Base-by-base conservation (phyloP, 2,888 invertebrate genomes). In the Cryptocheilus praepositus region DNA sequence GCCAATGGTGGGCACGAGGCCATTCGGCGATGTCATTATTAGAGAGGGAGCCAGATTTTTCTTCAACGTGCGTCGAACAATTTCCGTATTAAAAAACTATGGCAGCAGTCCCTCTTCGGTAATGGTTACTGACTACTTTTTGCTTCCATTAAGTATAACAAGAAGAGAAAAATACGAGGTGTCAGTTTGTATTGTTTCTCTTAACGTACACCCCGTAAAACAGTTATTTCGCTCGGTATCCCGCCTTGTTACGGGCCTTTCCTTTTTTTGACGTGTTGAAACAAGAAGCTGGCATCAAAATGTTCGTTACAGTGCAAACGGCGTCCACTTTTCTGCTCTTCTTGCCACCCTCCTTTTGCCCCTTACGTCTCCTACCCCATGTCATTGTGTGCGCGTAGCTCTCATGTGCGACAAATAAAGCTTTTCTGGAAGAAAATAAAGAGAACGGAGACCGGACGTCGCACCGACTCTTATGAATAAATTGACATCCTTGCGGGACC, bases 201-300 rank as follows among this genome's bases (percentile, higher is more conserved):
- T 36, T 61, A 58, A 64, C 71, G 25, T 5, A 25, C 25, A 25
- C 25, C 25, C 73, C 65, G 74, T 73, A 66, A 70, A 71, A 74
- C 77, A 77, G 67, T 69, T 75, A 70, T 71, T 36, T 36, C 36
- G 7, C 7, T 71, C 70, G 62, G 65, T 63, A 71, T 61, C 67
- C 62, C 64, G 73, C 69, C 72, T 81, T 79, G 77, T 80, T 81
- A 76, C 72, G 67, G 76, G 67, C 62, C 67, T 76, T 77, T 5
- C 3, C 36, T 76, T 73, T 82, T 73, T 21, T 22, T 22, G 3
- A 73, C 43, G 18, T 54, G 28, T 66, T 84, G 85, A 87, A 87
- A 88, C 82, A 84, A 85, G 86, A 86, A 85, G 80, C 84, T 79
- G 75, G 81, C 81, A 84, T 85, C 85, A 79, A 82, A 74, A 83